Conservation (phyloP, 2,888 invertebrate species). For the Lissocephala sabroskyi region DNA sequence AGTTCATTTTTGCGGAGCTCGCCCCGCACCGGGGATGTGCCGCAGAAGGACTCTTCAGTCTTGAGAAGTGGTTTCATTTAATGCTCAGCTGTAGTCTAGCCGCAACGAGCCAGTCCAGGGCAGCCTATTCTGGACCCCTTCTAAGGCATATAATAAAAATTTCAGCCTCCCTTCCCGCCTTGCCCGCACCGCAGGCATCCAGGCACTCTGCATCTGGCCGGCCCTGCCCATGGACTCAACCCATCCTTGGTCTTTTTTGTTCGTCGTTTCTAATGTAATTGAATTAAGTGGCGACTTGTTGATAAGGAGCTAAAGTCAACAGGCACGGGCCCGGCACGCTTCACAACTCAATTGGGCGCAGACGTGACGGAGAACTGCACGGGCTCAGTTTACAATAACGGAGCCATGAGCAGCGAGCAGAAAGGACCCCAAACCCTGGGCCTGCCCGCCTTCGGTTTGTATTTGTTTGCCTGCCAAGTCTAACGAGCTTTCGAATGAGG, state of each 20-base stretch:
- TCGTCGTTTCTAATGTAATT: conserved; percentile 56
- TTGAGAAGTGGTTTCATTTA: conserved; percentile 4
- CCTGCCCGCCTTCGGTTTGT: too few species aligned
- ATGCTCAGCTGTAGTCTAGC: conserved; percentile 40
- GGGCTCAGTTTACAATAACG: conserved; percentile 18
- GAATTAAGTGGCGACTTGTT: conserved; percentile 66
- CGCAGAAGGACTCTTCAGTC: not conserved
- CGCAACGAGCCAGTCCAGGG: conserved; percentile 32
- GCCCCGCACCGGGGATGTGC: not conserved
- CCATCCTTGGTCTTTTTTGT: conserved; percentile 17
- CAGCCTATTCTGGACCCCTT: not conserved
- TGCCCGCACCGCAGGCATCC: not conserved
- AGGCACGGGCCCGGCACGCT: conserved; percentile 38
- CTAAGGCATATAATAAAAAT: not conserved
- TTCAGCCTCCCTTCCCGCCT: conserved; percentile 3
- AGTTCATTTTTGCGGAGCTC: conserved; percentile 7
- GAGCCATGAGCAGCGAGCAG: too few species aligned
- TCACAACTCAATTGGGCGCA: conserved; percentile 42
- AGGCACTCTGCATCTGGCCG: not conserved
- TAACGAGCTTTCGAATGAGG: conserved; percentile 19
- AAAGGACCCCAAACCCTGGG: too few species aligned
- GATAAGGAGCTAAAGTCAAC: conserved; percentile 54
- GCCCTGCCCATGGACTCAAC: conserved; percentile 1
- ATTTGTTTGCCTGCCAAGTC: not conserved
- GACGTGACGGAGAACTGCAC: conserved; percentile 8